Evolutionary conservation across 2,797 vertebrate species (phyloP).

Genomic region (Crenichthys baileyi): DNA sequence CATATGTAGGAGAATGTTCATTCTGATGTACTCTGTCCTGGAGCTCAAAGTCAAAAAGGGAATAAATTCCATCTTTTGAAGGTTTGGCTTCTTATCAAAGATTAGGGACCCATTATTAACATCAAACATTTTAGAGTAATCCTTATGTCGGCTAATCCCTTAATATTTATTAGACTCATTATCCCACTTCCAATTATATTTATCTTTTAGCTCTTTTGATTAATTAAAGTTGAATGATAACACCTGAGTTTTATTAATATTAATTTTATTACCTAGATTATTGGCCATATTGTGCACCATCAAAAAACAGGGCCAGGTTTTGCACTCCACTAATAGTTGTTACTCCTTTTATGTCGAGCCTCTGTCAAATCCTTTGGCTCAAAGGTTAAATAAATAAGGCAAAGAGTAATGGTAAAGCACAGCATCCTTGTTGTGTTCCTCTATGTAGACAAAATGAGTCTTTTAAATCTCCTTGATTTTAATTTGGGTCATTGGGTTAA

Average conservation of each 20-base stretch:
- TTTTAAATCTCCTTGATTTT: neutral
- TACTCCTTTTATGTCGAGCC: neutral
- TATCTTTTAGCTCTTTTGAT: neutral
- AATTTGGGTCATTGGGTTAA: neutral
- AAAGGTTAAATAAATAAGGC: neutral
- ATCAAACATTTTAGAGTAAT: too few relatives aligned
- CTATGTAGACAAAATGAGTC: neutral
- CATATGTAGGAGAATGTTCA: too few relatives aligned
- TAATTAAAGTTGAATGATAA: neutral
- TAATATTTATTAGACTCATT: neutral
- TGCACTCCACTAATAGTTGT: neutral
- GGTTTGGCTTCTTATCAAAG: neutral
- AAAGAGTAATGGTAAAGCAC: neutral
- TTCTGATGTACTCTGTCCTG: too few relatives aligned
- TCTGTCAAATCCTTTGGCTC: neutral
- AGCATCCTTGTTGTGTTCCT: neutral
- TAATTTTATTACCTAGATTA: neutral
- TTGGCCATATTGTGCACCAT: neutral
- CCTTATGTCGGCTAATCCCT: too few relatives aligned
- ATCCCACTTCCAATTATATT: neutral
- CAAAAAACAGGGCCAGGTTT: neutral
- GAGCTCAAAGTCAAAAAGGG: neutral
- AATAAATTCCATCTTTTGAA: too few relatives aligned
- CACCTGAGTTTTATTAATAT: neutral
- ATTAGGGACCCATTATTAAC: neutral